A percentile compares a stretch with the other conserved stretches of the same genome.
These are phyloP conservation scores for Eupelmus urozonus DNA, from an alignment of 2,888 invertebrate species.

Conservation along the genomic window DNA sequence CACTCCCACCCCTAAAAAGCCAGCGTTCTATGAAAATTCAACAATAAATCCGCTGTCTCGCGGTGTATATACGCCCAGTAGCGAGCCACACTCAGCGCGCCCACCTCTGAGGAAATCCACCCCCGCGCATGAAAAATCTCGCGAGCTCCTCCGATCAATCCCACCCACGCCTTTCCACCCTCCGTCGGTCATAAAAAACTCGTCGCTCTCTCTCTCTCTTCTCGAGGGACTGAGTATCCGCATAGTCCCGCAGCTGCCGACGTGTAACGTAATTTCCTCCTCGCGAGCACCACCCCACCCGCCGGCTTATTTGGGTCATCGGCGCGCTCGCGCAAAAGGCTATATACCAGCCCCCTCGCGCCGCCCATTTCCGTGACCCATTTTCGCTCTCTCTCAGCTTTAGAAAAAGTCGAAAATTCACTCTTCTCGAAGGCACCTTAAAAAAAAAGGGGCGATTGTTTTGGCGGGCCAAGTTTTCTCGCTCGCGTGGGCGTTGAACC, in stretches of 20 bases:
- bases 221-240: neutral
- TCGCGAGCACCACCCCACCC: neutral
- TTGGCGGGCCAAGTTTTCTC: conserved; percentile 2
- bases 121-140: too few relatives aligned
- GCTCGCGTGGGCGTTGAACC: conserved; percentile 20
- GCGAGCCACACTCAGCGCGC: too few relatives aligned
- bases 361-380: conserved; percentile 53
- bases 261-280: neutral
- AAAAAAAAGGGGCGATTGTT: conserved; percentile 13
- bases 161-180: too few relatives aligned
- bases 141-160: too few relatives aligned
- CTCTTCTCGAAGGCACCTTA: neutral
- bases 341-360: neutral
- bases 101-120: too few relatives aligned
- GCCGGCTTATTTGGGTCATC: conserved; percentile 55
- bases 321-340: conserved; percentile 18
- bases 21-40: too few relatives aligned
- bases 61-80: too few relatives aligned
- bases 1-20: too few relatives aligned
- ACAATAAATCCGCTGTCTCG: too few relatives aligned
- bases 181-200: neutral
- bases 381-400: neutral
- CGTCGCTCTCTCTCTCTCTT: too few relatives aligned
- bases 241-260: neutral
- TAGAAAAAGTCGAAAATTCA: neutral